Evolutionary conservation across 2,888 invertebrate genomes (phyloP).

Genomic region (Tricholauxania praeusta): DNA sequence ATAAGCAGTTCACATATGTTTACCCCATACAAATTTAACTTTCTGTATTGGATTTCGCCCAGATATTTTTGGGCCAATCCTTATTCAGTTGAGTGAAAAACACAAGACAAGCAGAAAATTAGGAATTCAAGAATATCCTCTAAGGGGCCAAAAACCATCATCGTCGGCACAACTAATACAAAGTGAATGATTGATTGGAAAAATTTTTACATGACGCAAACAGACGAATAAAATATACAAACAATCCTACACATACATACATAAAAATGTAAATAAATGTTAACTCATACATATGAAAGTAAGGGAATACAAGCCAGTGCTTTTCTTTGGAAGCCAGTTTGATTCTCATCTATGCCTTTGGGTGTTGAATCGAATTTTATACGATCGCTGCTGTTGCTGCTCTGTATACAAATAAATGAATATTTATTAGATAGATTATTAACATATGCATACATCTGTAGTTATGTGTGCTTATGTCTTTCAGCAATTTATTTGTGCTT

Average conservation of each 20-base stretch:
- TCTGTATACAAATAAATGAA: neutral
- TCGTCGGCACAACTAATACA: constrained; percentile 13
- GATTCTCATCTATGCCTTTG: too few relatives aligned
- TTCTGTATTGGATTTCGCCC: neutral
- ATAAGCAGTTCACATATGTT: too few relatives aligned
- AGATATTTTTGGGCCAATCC: neutral
- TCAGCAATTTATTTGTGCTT: neutral
- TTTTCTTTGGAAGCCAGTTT: too few relatives aligned
- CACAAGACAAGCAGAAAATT: neutral
- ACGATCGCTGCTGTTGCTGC: too few relatives aligned
- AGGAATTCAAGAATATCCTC: too few relatives aligned
- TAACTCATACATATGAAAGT: too few relatives aligned
- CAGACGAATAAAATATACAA: neutral
- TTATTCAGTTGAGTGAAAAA: neutral
- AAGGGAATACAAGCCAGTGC: too few relatives aligned
- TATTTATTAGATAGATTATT: constrained; percentile 17
- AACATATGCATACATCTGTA: neutral
- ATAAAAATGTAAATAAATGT: too few relatives aligned
- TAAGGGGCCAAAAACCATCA: constrained; percentile 8
- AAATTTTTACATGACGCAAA: constrained; percentile 7
- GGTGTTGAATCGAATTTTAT: too few relatives aligned
- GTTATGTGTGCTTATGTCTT: too few relatives aligned
- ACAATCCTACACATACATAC: too few relatives aligned
- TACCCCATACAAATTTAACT: too few relatives aligned
- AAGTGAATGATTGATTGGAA: constrained; percentile 31